phyloP scores from a whole-genome alignment of 1,140 invertebrate species.

The Luehdorfia chinensis region DNA sequence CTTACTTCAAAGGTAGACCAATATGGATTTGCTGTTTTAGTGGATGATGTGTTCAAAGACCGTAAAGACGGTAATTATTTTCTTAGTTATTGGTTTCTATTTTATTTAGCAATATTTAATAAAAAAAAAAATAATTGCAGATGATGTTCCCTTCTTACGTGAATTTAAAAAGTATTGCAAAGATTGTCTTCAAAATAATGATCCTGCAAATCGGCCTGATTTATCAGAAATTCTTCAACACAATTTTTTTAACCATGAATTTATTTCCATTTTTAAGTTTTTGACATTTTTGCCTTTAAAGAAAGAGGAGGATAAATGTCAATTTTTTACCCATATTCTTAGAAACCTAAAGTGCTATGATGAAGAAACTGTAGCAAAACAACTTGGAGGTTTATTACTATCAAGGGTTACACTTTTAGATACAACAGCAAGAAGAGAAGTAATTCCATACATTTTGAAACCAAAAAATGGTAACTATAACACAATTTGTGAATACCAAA shows the following conservation, averaged over 20 bases:
- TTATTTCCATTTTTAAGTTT: conserved; percentile 89
- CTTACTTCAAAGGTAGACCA: conserved; percentile 81
- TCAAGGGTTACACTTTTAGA: conserved; percentile 90
- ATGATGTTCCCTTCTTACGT: conserved; percentile 81
- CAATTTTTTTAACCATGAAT: conserved; percentile 89
- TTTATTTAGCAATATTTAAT: conserved; percentile 19
- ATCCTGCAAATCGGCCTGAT: conserved; percentile 78
- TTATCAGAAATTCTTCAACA: conserved; percentile 82
- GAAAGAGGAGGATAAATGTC: conserved; percentile 83
- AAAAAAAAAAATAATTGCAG: too few relatives aligned
- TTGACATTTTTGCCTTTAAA: conserved; percentile 89
- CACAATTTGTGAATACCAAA: conserved; percentile 8
- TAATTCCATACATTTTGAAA: conserved; percentile 86
- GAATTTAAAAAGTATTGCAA: conserved; percentile 84
- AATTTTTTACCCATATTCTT: conserved; percentile 85
- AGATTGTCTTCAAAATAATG: conserved; percentile 79
- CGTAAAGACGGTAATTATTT: conserved; percentile 78
- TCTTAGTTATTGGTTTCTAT: not conserved
- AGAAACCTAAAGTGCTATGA: conserved; percentile 83
- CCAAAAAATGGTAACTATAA: conserved; percentile 78
- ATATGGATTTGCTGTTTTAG: conserved; percentile 88
- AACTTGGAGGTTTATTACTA: conserved; percentile 85
- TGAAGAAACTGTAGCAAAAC: conserved; percentile 86
- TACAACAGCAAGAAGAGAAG: conserved; percentile 83
- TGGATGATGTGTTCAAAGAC: conserved; percentile 83